A percentile compares a stretch with the other conserved stretches of the same genome.
phyloP scores from a whole-genome alignment of 2,113 vertebrate genomes.

The Paradisaea rubra region DNA sequence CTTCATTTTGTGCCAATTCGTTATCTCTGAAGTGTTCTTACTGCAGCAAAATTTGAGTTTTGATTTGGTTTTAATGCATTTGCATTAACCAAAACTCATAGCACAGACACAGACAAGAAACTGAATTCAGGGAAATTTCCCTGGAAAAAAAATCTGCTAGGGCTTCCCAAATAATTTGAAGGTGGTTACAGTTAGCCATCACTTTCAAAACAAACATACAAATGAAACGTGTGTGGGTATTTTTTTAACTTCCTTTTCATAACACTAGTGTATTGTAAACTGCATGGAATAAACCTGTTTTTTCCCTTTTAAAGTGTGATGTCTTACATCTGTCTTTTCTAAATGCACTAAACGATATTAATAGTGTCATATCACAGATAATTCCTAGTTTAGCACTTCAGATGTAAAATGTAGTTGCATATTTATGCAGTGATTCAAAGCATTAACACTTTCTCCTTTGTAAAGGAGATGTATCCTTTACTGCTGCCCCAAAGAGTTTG shows the following conservation, averaged over 20 bases:
- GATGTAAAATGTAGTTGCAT: neutral
- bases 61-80: conserved; percentile 37
- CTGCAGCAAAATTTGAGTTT: conserved; percentile 50
- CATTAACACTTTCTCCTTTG: neutral
- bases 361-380: neutral
- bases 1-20: conserved; percentile 52
- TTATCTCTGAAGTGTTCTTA: conserved; percentile 66
- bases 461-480: neutral
- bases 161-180: conserved; percentile 18
- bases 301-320: conserved; percentile 43
- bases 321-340: conserved; percentile 11
- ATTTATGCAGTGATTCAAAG: neutral
- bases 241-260: conserved; percentile 59
- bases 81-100: conserved; percentile 13
- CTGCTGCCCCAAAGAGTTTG: neutral
- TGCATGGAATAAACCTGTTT: conserved; percentile 46
- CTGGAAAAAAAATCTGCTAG: neutral
- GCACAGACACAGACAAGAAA: conserved; percentile 13
- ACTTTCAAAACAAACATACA: conserved; percentile 33
- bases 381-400: neutral
- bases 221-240: conserved; percentile 33
- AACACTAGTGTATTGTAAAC: conserved; percentile 46
- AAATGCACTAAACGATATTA: neutral
- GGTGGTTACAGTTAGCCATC: conserved; percentile 11
- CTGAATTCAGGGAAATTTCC: neutral